These are phyloP conservation scores for Hyles euphorbiae DNA, from an alignment of 1,140 invertebrate genomes.

Conservation along the genomic window DNA sequence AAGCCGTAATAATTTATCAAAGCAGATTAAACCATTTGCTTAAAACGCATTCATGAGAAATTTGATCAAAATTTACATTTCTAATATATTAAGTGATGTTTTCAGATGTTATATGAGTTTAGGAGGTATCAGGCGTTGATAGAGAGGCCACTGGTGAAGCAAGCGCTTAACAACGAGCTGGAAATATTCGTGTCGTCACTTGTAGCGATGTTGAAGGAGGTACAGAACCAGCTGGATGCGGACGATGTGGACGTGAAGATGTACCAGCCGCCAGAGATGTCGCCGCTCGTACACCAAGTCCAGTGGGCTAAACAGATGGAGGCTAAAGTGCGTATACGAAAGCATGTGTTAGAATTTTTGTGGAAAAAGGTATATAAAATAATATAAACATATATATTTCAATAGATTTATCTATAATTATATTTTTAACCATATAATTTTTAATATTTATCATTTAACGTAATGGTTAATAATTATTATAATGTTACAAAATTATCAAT, in stretches of 20 bases:
- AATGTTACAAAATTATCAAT: no score
- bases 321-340: constrained; percentile 64
- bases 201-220: constrained; percentile 76
- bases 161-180: constrained; percentile 84
- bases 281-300: constrained; percentile 74
- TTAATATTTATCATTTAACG: no score
- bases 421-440: no score
- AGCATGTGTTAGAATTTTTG: no score
- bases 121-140: constrained; percentile 75
- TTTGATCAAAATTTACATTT: no score
- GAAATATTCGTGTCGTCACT: constrained; percentile 90
- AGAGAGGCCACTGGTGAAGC: constrained; percentile 74
- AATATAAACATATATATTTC: no score
- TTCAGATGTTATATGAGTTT: constrained; percentile 74
- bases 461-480: no score
- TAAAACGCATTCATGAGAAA: no score
- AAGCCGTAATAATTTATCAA: no score
- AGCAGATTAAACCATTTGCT: no score
- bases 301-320: constrained; percentile 79
- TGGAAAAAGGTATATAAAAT: no score
- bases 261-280: constrained; percentile 72
- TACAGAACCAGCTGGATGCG: constrained; percentile 57
- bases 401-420: no score
- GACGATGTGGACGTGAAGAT: constrained; percentile 60
- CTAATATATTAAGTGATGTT: constrained; percentile 9